A percentile compares a stretch with the other conserved stretches of the same genome.
These are phyloP conservation scores for Tachina grossa DNA, from an alignment of 2,888 invertebrate species.

Conservation along the genomic window DNA sequence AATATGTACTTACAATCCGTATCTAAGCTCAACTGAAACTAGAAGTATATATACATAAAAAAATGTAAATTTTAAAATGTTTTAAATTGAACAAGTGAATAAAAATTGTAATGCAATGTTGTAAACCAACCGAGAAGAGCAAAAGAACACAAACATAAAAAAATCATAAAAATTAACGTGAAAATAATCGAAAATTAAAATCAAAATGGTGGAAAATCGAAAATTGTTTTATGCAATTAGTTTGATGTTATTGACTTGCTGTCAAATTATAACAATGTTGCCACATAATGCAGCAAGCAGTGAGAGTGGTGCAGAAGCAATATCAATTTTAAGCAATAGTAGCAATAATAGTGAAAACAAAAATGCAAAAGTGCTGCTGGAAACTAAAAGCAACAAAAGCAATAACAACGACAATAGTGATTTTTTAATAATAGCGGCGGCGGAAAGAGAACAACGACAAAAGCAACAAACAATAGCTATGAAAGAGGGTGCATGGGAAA, in stretches of 20 bases:
- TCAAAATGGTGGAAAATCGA: conserved; percentile 72
- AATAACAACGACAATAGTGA: conserved; percentile 60
- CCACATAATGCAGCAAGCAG: conserved; percentile 63
- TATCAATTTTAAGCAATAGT: background rate
- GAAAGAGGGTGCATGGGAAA: conserved; percentile 44
- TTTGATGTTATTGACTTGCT: conserved; percentile 71
- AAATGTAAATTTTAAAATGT: conserved; percentile 11
- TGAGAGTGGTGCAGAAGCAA: conserved; percentile 38
- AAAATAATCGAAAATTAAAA: conserved; percentile 69
- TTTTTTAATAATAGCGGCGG: conserved; percentile 70
- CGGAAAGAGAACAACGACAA: conserved; percentile 60
- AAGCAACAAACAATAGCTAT: conserved; percentile 61
- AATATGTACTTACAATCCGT: conserved; percentile 54
- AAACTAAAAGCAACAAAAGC: conserved; percentile 42
- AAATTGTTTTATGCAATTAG: conserved; percentile 72
- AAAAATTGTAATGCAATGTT: conserved; percentile 36
- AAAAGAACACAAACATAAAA: background rate
- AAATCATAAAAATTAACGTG: conserved; percentile 32
- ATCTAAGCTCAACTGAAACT: background rate
- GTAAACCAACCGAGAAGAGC: background rate
- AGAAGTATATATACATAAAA: background rate
- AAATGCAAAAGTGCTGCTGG: conserved; percentile 41
- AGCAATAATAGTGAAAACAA: conserved; percentile 57
- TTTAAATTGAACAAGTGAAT: conserved; percentile 44
- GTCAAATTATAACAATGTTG: conserved; percentile 70